Evolutionary conservation across 2,888 invertebrate species (phyloP), one percentile per base, ranked within the genome.

Genomic region (Hypomecis atomaria): DNA sequence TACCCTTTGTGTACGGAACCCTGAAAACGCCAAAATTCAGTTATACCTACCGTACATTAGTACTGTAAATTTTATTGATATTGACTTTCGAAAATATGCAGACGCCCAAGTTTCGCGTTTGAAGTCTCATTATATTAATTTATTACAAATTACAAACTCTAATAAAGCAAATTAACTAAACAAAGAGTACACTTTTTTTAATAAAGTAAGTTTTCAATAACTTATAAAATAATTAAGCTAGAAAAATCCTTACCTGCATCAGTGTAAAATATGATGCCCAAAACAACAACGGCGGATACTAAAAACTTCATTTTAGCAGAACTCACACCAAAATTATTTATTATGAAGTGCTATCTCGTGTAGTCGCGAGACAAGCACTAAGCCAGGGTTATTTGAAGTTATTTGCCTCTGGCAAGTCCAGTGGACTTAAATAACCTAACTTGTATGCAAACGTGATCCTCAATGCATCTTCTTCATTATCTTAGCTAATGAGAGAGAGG

Each of bases 401-500:
- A 23, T 23, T 23, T 44, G 63, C 38, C 49, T 55, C 8, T 13
- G 36, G 47, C 58, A 34, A 58, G 53, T 59, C 33, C n/a, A 45
- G 6, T 59, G 11, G 34, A 63, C 49, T 57, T 37, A 48, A 58
- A 33, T 62, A 56, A 55, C 23, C 45, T 36, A 40, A 8, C 9
- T 59, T 50, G 34, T 23, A 40, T 11, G 23, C 1, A 45, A 62
- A 58, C 58, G 36, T 11, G 33, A 47, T 55, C 54, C 59, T 63
- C 59, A 44, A 54, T 56, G 38, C 59, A 67, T 45, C 71, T 54
- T 42, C 66, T 72, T 59, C 65, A 69, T 47, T 61, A 69, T n/a
- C 50, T 57, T 6, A 68, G 59, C 8, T 63, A 61, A 44, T 70
- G 72, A 61, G 70, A 70, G 34, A 73, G 87, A 67, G 94, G 78